A percentile compares a stretch with the other conserved stretches of the same genome.
Conservation (phyloP, 2,888 invertebrate genomes). For the Orthonevra nobilis region DNA sequence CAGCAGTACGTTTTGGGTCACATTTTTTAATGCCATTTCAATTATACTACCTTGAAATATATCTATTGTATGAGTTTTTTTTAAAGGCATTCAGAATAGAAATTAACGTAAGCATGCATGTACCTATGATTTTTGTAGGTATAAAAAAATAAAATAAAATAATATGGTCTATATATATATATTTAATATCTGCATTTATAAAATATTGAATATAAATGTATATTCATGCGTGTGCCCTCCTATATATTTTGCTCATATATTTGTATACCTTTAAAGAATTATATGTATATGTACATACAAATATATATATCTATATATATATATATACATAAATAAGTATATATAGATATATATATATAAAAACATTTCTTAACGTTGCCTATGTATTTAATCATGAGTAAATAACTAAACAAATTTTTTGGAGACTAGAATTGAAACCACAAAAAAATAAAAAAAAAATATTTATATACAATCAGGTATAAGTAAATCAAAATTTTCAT, state of each 20-base stretch:
- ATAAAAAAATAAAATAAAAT: constrained; percentile 40
- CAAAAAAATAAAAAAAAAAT: constrained; percentile 49
- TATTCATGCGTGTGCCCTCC: constrained; percentile 71
- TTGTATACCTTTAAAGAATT: constrained; percentile 66
- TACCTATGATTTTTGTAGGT: constrained; percentile 70
- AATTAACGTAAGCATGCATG: constrained; percentile 53
- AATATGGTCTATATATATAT: constrained; percentile 47
- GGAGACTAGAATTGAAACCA: constrained; percentile 2
- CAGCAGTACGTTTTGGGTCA: no score
- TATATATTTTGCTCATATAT: constrained; percentile 71
- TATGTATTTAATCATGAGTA: constrained; percentile 65
- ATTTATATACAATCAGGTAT: constrained; percentile 70
- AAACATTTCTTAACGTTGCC: constrained; percentile 69
- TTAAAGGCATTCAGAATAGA: no score
- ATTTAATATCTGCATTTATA: constrained; percentile 70
- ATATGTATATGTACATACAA: constrained; percentile 28
- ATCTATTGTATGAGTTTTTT: no score
- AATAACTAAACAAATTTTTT: constrained; percentile 25
- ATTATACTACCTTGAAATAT: no score
- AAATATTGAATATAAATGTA: constrained; percentile 69
- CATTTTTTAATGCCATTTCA: no score
- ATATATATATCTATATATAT: constrained; percentile 38
- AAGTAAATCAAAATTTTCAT: constrained; percentile 69
- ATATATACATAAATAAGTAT: neutral
- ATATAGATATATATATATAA: constrained; percentile 38